Conservation (phyloP, 1,140 invertebrate genomes). For the Anoplolepis gracilipes region DNA sequence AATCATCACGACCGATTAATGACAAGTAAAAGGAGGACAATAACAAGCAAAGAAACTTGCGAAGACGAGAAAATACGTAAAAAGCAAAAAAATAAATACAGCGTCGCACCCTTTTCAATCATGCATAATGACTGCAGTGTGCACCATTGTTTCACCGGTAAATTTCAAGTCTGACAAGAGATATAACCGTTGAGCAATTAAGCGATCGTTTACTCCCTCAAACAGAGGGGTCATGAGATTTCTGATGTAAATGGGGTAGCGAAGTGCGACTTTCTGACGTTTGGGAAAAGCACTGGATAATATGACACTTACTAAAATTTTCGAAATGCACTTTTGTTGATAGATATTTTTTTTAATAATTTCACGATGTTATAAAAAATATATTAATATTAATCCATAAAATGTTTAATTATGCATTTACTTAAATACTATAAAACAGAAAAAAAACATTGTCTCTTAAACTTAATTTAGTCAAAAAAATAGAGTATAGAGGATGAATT, state of each 20-base stretch:
- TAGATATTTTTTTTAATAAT: background rate
- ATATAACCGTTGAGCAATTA: slow-evolving; percentile 61
- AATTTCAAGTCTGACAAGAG: slow-evolving; percentile 41
- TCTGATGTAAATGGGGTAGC: background rate
- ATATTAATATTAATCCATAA: background rate
- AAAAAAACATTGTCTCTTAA: background rate
- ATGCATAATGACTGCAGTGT: slow-evolving; percentile 73
- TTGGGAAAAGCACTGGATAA: background rate
- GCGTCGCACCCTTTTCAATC: slow-evolving; percentile 68
- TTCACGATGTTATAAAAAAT: background rate
- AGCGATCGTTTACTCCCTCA: slow-evolving; percentile 57
- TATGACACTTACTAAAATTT: background rate
- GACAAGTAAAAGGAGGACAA: background rate
- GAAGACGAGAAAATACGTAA: background rate
- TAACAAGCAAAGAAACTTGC: background rate
- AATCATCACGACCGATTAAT: slow-evolving; percentile 19
- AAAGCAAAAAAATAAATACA: slow-evolving; percentile 10
- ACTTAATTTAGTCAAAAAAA: background rate
- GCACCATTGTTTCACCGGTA: slow-evolving; percentile 65
- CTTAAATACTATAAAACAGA: background rate
- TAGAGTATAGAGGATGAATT: background rate
- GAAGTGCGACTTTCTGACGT: slow-evolving; percentile 22
- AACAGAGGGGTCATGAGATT: slow-evolving; percentile 47
- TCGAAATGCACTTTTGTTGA: background rate
- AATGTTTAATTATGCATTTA: background rate